phyloP scores from a whole-genome alignment of 1,140 invertebrate species.

The Asobara japonica region DNA sequence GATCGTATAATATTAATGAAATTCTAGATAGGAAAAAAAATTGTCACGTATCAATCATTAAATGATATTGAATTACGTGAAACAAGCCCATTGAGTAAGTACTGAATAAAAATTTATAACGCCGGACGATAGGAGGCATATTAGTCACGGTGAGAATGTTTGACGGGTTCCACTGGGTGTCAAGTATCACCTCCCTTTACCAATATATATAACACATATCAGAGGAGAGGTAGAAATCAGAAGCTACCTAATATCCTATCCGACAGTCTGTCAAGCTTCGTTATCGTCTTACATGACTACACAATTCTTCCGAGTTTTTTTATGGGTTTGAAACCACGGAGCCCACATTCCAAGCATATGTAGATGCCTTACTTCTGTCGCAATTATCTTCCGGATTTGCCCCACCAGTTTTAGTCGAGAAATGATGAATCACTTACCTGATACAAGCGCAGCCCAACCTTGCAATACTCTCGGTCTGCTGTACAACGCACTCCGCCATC shows the following conservation, averaged over 20 bases:
- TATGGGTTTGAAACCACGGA: conserved; percentile 37
- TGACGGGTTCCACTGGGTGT: conserved; percentile 45
- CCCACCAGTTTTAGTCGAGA: not conserved
- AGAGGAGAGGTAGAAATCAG: conserved; percentile 15
- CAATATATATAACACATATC: not conserved
- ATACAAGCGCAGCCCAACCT: conserved; percentile 92
- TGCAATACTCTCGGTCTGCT: conserved; percentile 87
- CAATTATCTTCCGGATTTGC: not conserved
- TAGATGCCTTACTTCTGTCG: not conserved
- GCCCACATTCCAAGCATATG: conserved; percentile 41
- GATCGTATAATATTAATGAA: not conserved
- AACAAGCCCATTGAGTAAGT: not conserved
- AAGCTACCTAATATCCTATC: conserved; percentile 56
- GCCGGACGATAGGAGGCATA: not conserved
- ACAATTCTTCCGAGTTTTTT: conserved; percentile 41
- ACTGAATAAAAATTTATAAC: not conserved
- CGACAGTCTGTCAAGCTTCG: conserved; percentile 62
- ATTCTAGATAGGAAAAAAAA: conserved; percentile 13
- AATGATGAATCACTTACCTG: conserved; percentile 61
- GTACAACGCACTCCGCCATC: conserved; percentile 89
- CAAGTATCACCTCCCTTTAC: conserved; percentile 46
- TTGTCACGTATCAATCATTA: not conserved
- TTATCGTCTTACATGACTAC: conserved; percentile 59
- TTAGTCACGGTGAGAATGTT: conserved; percentile 12
- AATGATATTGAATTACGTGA: not conserved